These are phyloP conservation scores for Discoglossus pictus DNA, from an alignment of 2,797 vertebrate species.

Conservation along the genomic window DNA sequence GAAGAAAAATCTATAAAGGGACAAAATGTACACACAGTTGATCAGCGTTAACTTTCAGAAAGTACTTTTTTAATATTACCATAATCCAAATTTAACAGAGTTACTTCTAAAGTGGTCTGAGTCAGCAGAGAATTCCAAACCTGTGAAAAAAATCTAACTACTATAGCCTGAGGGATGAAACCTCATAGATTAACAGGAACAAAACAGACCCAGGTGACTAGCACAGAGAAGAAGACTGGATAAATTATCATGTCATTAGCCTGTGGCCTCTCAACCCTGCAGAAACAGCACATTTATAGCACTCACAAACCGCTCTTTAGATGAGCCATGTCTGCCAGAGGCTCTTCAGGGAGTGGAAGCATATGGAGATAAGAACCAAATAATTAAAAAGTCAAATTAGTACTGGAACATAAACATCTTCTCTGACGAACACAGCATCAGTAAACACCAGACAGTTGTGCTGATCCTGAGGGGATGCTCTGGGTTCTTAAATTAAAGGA, in stretches of 20 bases:
- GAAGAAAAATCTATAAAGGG: conserved; percentile 14
- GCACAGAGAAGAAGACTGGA: conserved; percentile 25
- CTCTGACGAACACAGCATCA: conserved; percentile 16
- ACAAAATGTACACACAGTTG: conserved; percentile 17
- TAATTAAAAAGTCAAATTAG: neutral
- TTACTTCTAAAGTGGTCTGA: conserved; percentile 23
- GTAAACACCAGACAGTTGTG: too few species aligned
- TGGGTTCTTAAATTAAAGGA: too few species aligned
- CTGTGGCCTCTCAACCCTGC: conserved; percentile 50
- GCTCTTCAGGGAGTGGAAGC: conserved; percentile 21
- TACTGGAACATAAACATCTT: conserved; percentile 13
- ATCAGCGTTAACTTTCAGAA: neutral
- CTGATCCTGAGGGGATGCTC: too few species aligned
- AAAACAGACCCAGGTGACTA: conserved; percentile 55
- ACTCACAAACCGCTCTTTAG: conserved; percentile 37
- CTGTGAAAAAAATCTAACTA: neutral
- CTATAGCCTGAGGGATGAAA: conserved; percentile 53
- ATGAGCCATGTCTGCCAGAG: conserved; percentile 27
- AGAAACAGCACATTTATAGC: conserved; percentile 31
- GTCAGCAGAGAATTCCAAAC: conserved; percentile 12
- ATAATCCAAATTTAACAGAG: conserved; percentile 20
- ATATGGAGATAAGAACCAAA: conserved; percentile 4
- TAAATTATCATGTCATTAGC: conserved; percentile 50
- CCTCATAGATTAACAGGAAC: conserved; percentile 55
- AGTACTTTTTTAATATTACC: neutral